Conservation (phyloP, 2,888 invertebrate genomes). For the Chaetoderma sp. region DNA sequence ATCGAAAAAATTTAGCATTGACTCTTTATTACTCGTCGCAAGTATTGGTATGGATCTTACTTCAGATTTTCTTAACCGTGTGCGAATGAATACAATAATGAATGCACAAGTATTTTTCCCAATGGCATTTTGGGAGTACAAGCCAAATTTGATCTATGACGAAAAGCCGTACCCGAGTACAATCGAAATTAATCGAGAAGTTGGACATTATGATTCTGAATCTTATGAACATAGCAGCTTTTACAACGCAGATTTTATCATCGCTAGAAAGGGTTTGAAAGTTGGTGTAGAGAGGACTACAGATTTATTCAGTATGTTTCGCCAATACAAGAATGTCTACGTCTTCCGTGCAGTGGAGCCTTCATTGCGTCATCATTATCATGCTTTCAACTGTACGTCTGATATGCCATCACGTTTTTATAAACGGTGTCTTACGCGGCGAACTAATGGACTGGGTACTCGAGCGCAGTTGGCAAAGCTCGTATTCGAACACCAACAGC, state of each 20-base stretch:
- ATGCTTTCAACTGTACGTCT: slow-evolving; percentile 55
- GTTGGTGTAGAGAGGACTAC: slow-evolving; percentile 44
- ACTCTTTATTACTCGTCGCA: slow-evolving; percentile 68
- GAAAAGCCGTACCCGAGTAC: slow-evolving; percentile 57
- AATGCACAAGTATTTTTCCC: slow-evolving; percentile 91
- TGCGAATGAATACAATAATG: slow-evolving; percentile 93
- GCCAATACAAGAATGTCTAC: slow-evolving; percentile 77
- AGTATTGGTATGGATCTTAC: slow-evolving; percentile 60
- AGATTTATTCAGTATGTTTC: slow-evolving; percentile 79
- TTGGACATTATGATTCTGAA: slow-evolving; percentile 83
- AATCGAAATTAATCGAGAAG: slow-evolving; percentile 61
- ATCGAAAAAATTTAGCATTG: slow-evolving; percentile 78
- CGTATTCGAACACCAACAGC: slow-evolving; percentile 58
- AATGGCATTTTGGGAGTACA: slow-evolving; percentile 90
- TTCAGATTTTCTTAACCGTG: slow-evolving; percentile 83
- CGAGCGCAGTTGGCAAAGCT: slow-evolving; percentile 63
- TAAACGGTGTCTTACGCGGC: slow-evolving; percentile 52
- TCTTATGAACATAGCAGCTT: slow-evolving; percentile 83
- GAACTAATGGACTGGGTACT: slow-evolving; percentile 57
- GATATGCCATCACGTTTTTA: slow-evolving; percentile 41
- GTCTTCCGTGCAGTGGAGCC: slow-evolving; percentile 86
- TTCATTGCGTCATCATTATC: slow-evolving; percentile 75
- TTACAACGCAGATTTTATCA: slow-evolving; percentile 81
- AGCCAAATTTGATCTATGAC: slow-evolving; percentile 74
- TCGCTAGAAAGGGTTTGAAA: slow-evolving; percentile 76